phyloP scores from a whole-genome alignment of 2,797 vertebrate genomes.

The Fistularia commersonii region DNA sequence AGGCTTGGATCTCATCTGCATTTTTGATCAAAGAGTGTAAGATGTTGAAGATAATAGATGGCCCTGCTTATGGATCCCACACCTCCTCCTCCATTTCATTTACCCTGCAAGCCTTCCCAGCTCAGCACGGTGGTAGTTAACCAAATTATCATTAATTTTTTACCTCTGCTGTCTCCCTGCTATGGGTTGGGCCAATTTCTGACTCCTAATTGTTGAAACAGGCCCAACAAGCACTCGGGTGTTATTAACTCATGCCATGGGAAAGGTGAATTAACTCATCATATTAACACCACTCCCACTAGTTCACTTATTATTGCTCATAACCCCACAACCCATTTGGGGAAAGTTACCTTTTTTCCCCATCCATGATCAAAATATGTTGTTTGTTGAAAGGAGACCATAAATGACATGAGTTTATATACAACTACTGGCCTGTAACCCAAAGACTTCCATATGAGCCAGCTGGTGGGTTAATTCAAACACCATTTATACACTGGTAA shows the following conservation, averaged over 20 bases:
- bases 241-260: no score
- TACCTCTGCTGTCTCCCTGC: no score
- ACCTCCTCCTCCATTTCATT: neutral
- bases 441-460: conserved; percentile 51
- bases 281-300: neutral
- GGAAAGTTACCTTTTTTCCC: conserved; percentile 33
- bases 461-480: conserved; percentile 61
- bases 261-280: no score
- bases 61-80: no score
- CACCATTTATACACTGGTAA: conserved; percentile 53
- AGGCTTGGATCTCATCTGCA: neutral
- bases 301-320: conserved; percentile 38
- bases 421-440: conserved; percentile 55
- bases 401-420: conserved; percentile 62
- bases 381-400: conserved; percentile 52
- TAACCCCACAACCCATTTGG: conserved; percentile 38
- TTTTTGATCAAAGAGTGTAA: neutral
- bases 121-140: neutral
- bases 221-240: no score
- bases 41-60: no score
- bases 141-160: neutral
- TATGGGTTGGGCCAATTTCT: no score
- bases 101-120: neutral
- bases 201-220: no score
- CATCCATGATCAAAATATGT: conserved; percentile 50